Percentiles rank a stretch among this genome's conserved stretches.
These are phyloP conservation scores for Pristionchus japonicus DNA, from an alignment of 2,888 invertebrate genomes.

Conservation along the genomic window DNA sequence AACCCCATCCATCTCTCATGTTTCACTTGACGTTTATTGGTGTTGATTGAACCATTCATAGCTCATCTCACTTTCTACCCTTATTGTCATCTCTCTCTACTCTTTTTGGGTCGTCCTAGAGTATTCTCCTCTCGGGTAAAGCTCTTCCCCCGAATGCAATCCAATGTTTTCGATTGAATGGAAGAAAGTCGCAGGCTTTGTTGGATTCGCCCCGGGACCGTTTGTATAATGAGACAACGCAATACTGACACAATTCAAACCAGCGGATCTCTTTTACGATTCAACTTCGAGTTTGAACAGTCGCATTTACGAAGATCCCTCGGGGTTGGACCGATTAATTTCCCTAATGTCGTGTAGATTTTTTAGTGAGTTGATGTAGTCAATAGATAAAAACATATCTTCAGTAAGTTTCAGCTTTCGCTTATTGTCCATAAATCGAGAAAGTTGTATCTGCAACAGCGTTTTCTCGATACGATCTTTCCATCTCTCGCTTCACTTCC, in stretches of 20 bases:
- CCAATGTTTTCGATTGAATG: constrained; percentile 14
- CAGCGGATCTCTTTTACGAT: constrained; percentile 41
- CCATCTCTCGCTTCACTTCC: neutral
- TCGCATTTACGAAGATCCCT: neutral
- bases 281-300: neutral
- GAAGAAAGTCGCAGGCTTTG: neutral
- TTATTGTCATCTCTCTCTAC: neutral
- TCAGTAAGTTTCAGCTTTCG: neutral
- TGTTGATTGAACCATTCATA: constrained; percentile 20
- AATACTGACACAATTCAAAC: constrained; percentile 39
- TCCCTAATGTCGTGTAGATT: too few species aligned
- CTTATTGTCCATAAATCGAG: neutral
- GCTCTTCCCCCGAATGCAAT: neutral
- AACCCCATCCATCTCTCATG: neutral
- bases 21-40: constrained; percentile 24
- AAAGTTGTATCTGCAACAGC: neutral
- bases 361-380: too few species aligned
- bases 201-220: neutral
- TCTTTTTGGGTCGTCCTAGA: neutral
- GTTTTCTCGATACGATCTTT: neutral
- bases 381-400: neutral
- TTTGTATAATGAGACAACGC: constrained; percentile 40
- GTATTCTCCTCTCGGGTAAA: neutral
- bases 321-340: too few species aligned
- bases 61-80: constrained; percentile 27